phyloP scores from a whole-genome alignment of 2,888 invertebrate genomes.

The Dorcus hopei region DNA sequence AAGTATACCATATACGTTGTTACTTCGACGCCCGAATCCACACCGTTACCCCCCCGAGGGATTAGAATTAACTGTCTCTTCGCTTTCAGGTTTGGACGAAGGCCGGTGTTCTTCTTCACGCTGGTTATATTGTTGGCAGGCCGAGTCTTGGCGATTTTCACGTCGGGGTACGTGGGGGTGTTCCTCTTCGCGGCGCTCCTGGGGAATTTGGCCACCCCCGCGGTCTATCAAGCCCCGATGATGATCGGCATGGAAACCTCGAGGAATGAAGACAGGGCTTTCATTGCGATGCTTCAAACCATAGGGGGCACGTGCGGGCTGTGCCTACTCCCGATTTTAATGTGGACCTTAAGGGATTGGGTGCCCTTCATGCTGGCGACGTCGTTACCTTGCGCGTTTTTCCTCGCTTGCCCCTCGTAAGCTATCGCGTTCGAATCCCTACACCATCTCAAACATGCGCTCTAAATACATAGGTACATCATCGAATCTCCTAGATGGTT shows the following conservation, averaged over 20 bases:
- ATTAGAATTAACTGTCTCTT: too few species aligned
- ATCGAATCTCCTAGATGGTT: slow-evolving; percentile 67
- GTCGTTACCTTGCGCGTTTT: slow-evolving; percentile 49
- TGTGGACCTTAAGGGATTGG: slow-evolving; percentile 54
- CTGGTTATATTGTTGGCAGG: slow-evolving; percentile 49
- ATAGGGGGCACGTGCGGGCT: slow-evolving; percentile 55
- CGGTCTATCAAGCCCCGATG: slow-evolving; percentile 52
- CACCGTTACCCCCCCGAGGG: too few species aligned
- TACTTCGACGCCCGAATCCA: too few species aligned
- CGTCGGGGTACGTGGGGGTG: slow-evolving; percentile 45
- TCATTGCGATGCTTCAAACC: slow-evolving; percentile 52
- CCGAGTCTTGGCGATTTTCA: slow-evolving; percentile 45
- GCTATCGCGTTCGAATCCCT: too few species aligned
- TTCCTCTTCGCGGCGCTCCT: slow-evolving; percentile 49
- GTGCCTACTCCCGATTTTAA: slow-evolving; percentile 52
- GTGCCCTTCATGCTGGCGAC: slow-evolving; percentile 51
- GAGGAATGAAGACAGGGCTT: slow-evolving; percentile 51
- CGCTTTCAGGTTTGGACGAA: slow-evolving; percentile 50
- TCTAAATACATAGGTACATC: slow-evolving; percentile 49
- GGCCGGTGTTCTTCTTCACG: slow-evolving; percentile 52
- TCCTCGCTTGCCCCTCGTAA: slow-evolving; percentile 19
- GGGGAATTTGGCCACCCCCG: slow-evolving; percentile 49
- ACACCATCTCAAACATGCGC: background rate
- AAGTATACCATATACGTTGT: slow-evolving; percentile 31
- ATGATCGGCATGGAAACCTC: slow-evolving; percentile 57